These are phyloP conservation scores for Trichogramma dendrolimi DNA, from an alignment of 2,888 invertebrate genomes.

Conservation along the genomic window DNA sequence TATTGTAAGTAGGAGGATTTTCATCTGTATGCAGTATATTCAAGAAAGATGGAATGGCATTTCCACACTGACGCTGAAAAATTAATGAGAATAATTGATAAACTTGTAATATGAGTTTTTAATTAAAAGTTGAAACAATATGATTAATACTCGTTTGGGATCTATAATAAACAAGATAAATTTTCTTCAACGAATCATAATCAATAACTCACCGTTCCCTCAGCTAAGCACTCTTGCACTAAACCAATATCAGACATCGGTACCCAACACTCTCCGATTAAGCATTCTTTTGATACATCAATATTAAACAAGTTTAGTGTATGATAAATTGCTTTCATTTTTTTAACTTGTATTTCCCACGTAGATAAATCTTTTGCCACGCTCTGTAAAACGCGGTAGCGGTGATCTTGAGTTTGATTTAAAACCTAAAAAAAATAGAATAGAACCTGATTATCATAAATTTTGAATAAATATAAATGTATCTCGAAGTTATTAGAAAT, in stretches of 20 bases:
- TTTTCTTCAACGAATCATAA: background rate
- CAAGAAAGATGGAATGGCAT: constrained; percentile 91
- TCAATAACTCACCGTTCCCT: constrained; percentile 67
- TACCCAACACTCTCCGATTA: constrained; percentile 86
- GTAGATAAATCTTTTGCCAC: constrained; percentile 83
- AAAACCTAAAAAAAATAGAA: constrained; percentile 59
- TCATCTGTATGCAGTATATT: constrained; percentile 88
- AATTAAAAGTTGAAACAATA: too few relatives aligned
- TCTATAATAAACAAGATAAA: background rate
- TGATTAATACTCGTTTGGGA: too few relatives aligned
- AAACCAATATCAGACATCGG: constrained; percentile 79
- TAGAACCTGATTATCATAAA: background rate
- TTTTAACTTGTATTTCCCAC: constrained; percentile 81
- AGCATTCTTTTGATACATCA: constrained; percentile 98
- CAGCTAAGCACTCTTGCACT: constrained; percentile 74
- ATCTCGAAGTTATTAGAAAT: constrained; percentile 3
- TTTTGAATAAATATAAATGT: background rate
- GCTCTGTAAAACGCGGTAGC: constrained; percentile 76
- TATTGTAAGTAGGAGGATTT: constrained; percentile 91
- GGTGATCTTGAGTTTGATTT: constrained; percentile 83
- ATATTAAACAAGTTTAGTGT: constrained; percentile 90
- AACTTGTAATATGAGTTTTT: constrained; percentile 55
- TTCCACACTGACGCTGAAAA: constrained; percentile 61
- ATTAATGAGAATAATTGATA: constrained; percentile 2
- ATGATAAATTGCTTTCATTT: constrained; percentile 92